Percentiles rank a stretch among this genome's conserved stretches.
phyloP scores from a whole-genome alignment of 2,888 invertebrate species.

The Blomia tropicalis region DNA sequence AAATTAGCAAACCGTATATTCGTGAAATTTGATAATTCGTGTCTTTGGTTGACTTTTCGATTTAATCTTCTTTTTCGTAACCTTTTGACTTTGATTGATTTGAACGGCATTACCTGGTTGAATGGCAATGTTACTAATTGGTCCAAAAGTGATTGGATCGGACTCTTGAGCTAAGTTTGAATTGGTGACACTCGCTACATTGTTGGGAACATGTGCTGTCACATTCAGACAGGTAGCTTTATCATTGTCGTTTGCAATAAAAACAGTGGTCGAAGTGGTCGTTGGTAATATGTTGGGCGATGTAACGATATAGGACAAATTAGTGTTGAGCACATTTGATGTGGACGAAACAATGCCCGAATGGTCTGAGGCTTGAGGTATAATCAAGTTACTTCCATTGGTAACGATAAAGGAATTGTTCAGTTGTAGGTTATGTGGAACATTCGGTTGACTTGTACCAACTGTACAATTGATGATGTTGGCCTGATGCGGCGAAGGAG shows the following conservation, averaged over 20 bases:
- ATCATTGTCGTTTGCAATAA: neutral
- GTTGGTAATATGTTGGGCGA: neutral
- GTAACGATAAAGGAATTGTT: neutral
- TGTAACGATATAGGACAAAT: neutral
- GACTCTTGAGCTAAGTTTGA: neutral
- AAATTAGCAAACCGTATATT: slow-evolving; percentile 50
- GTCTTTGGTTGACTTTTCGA: slow-evolving; percentile 63
- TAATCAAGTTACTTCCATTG: neutral
- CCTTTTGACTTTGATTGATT: slow-evolving; percentile 17
- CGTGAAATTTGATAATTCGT: slow-evolving; percentile 87
- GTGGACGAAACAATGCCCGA: neutral
- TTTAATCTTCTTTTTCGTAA: slow-evolving; percentile 51
- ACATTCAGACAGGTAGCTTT: neutral
- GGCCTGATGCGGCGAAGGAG: slow-evolving; percentile 32
- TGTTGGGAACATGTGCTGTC: neutral
- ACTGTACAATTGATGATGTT: neutral
- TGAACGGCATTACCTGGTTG: neutral
- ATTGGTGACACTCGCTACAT: neutral
- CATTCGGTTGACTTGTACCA: neutral
- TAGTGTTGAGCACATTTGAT: neutral
- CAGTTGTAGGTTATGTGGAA: neutral
- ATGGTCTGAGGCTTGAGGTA: neutral
- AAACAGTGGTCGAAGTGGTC: neutral
- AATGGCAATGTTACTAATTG: neutral
- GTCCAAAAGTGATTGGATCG: neutral